Base-by-base conservation (phyloP, 1,140 invertebrate genomes). In the Drosophila trapezifrons region DNA sequence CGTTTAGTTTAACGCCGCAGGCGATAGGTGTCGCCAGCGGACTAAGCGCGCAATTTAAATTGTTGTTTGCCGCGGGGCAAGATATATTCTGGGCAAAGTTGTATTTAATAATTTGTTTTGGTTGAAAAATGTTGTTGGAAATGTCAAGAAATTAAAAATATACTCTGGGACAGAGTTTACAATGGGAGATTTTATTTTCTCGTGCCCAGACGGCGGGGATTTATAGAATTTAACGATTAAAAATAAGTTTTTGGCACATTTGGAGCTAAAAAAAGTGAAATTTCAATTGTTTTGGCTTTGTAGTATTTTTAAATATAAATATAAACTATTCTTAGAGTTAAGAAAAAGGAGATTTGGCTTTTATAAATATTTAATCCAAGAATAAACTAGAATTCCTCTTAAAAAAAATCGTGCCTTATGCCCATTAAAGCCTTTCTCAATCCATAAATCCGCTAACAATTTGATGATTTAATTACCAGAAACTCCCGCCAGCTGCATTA, bases 21-120 rank as follows among this genome's bases (percentile, higher is more conserved):
- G 45, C 71, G 58, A 18, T 25, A 73, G 71, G 42, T 27, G 71
- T 71, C 73, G 73, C 37, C 25, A 58, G 12, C 13, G 2, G 27
- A 12, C 2, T 2, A 25, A 2, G 71, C 59, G 72, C 59, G 29
- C 45, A 57, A 29, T 74, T 75, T 27, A 55, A 76, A 65, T 40
- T 51, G 25, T 2, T 38, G 2, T 1, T 8, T 2, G 25, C 45
- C 35, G 13, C 4, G 1, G 25, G 59, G 12, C 1, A 18, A 51
- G 2, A 6, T 1, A 37, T 37, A 13, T 35, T 32, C 29, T 32
- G 10, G 8, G 1, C 1, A 27, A 27, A 27, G 8, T 37, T 5
- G 13, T 3, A 51, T 3, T 13, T 35, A 5, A 15, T 12, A 5
- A 5, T 47, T 18, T 3, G 9, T 32, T 49, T 51, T 29, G 5